Conservation (phyloP, 2,797 vertebrate species). For the Acanthiza pusilla region DNA sequence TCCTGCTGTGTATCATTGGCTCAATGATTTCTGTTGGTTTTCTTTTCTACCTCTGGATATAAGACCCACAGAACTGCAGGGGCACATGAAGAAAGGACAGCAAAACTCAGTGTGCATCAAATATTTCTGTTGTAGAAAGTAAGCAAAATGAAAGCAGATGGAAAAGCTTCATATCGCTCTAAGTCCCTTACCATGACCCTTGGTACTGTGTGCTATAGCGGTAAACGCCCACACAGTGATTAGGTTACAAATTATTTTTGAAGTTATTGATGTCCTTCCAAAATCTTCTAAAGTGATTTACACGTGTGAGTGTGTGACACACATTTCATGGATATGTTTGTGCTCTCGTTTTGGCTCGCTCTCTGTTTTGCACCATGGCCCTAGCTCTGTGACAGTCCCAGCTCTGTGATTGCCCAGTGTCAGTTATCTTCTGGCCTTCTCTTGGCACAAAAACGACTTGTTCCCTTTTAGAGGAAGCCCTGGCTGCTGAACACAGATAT, state of each 20-base stretch:
- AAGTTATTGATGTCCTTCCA: neutral
- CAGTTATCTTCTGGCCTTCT: conserved; percentile 4
- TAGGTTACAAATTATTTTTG: neutral
- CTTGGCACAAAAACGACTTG: neutral
- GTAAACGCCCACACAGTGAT: neutral
- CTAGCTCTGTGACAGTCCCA: neutral
- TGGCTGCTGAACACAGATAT: conserved; percentile 25
- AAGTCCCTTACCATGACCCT: neutral
- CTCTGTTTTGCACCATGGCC: neutral
- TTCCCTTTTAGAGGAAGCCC: neutral
- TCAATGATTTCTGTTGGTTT: neutral
- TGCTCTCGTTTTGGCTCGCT: neutral
- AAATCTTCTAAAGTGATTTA: neutral
- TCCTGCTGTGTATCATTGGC: neutral
- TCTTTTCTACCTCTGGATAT: neutral
- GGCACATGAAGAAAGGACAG: neutral
- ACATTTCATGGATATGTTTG: neutral
- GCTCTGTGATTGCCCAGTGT: neutral
- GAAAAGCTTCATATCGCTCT: neutral
- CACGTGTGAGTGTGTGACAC: neutral
- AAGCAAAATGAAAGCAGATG: neutral
- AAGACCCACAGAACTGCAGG: neutral
- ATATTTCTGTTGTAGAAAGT: neutral
- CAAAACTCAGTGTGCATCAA: neutral
- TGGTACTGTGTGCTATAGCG: neutral